phyloP scores from a whole-genome alignment of 2,888 invertebrate genomes.

The Cheilosia scutellata region DNA sequence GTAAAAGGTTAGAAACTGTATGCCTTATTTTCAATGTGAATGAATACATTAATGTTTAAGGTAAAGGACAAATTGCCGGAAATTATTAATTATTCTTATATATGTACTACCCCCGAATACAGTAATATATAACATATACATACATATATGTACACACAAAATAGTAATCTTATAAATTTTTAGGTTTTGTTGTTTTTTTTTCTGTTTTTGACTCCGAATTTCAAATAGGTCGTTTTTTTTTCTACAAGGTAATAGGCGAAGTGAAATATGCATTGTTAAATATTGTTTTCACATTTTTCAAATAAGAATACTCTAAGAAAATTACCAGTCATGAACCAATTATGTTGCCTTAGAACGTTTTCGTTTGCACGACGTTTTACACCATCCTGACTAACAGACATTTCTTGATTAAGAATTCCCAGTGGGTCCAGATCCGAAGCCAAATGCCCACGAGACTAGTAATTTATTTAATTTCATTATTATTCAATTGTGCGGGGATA shows the following conservation, averaged over 20 bases:
- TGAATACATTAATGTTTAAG: conserved; percentile 44
- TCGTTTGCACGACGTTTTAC: conserved; percentile 84
- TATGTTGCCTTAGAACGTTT: conserved; percentile 84
- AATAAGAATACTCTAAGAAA: conserved; percentile 45
- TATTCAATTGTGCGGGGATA: conserved; percentile 39
- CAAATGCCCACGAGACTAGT: conserved; percentile 92
- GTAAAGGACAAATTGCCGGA: conserved; percentile 50
- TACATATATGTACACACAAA: conserved; percentile 16
- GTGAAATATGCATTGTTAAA: conserved; percentile 43
- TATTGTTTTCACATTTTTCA: conserved; percentile 51
- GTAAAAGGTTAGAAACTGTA: conserved; percentile 28
- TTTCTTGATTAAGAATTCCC: conserved; percentile 85
- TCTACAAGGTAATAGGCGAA: conserved; percentile 34
- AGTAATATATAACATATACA: conserved; percentile 4
- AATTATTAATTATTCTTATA: conserved; percentile 36
- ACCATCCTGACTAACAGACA: conserved; percentile 83
- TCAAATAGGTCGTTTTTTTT: conserved; percentile 52
- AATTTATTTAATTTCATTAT: conserved; percentile 67
- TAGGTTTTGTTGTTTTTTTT: conserved; percentile 15
- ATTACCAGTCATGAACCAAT: conserved; percentile 84
- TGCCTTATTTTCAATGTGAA: conserved; percentile 27
- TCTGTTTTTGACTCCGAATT: conserved; percentile 66
- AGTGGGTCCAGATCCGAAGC: conserved; percentile 93
- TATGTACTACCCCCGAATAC: conserved; percentile 16
- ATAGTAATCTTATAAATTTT: conserved; percentile 17